Conservation (phyloP, 2,888 invertebrate species). For the Apotomis turbidana region DNA sequence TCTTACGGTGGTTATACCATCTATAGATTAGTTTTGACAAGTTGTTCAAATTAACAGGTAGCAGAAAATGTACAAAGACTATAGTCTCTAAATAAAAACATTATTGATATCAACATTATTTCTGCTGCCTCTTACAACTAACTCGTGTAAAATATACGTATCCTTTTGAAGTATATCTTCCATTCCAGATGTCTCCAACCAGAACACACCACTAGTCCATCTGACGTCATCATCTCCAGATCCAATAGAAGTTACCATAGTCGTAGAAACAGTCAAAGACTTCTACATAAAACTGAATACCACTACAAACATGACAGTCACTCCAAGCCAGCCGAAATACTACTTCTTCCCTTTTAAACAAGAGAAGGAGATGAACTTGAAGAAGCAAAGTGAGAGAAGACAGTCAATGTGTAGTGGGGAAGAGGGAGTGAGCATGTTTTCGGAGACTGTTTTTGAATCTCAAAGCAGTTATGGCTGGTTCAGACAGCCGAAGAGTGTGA, state of each 20-base stretch:
- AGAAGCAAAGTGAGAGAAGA: constrained; percentile 59
- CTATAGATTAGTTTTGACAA: background rate
- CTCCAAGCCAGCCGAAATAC: constrained; percentile 79
- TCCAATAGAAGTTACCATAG: constrained; percentile 84
- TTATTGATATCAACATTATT: background rate
- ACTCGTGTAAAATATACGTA: background rate
- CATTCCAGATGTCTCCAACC: constrained; percentile 65
- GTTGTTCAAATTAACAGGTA: background rate
- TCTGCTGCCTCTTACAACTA: background rate
- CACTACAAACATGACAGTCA: constrained; percentile 71
- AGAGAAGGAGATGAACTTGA: constrained; percentile 58
- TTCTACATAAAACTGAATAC: constrained; percentile 82
- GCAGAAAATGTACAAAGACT: background rate
- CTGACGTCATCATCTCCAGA: constrained; percentile 86
- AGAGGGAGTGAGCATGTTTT: constrained; percentile 50
- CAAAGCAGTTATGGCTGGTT: constrained; percentile 58
- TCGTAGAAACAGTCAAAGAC: constrained; percentile 82
- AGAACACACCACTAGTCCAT: constrained; percentile 85
- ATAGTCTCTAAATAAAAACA: background rate
- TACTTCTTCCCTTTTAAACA: constrained; percentile 83
- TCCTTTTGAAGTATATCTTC: background rate
- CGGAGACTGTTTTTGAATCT: constrained; percentile 51
- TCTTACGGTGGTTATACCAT: constrained; percentile 2
- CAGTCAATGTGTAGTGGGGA: constrained; percentile 83
- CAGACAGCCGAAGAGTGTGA: constrained; percentile 77